These are phyloP conservation scores for Clarias batrachus DNA, from an alignment of 2,113 vertebrate genomes.

Conservation along the genomic window DNA sequence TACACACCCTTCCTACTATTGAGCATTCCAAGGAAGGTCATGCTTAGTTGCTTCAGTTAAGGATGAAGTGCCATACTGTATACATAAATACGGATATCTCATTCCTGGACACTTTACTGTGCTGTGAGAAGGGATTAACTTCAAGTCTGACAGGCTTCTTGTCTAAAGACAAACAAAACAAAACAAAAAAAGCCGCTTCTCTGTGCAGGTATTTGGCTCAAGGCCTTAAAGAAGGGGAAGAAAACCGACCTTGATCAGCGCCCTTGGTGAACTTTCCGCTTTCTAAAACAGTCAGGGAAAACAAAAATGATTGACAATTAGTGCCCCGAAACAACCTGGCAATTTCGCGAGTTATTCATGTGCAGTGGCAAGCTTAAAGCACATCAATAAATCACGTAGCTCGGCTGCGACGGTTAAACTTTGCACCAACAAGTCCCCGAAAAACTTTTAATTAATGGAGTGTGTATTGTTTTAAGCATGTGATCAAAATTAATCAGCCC, in stretches of 20 bases:
- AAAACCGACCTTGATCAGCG: slow-evolving; percentile 19
- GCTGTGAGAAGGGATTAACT: slow-evolving; percentile 61
- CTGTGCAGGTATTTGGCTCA: slow-evolving; percentile 56
- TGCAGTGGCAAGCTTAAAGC: slow-evolving; percentile 26
- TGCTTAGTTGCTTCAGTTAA: slow-evolving; percentile 40
- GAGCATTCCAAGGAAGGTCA: slow-evolving; percentile 58
- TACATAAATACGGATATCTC: slow-evolving; percentile 39
- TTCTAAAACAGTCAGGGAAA: slow-evolving; percentile 24
- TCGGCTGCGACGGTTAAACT: slow-evolving; percentile 35
- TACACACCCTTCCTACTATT: slow-evolving; percentile 10
- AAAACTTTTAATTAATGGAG: slow-evolving; percentile 74
- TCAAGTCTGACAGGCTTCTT: slow-evolving; percentile 58
- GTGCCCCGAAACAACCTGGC: slow-evolving; percentile 38
- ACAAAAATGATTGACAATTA: slow-evolving; percentile 52
- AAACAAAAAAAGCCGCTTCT: background rate
- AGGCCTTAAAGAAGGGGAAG: slow-evolving; percentile 14
- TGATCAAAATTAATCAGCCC: slow-evolving; percentile 99
- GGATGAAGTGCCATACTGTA: slow-evolving; percentile 41
- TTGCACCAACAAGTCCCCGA: slow-evolving; percentile 36
- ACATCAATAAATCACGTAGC: slow-evolving; percentile 37
- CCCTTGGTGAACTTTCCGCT: slow-evolving; percentile 39
- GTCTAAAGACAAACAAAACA: slow-evolving; percentile 54
- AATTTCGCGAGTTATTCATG: slow-evolving; percentile 41
- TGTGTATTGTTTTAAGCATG: slow-evolving; percentile 92
- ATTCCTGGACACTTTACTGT: slow-evolving; percentile 51